These are phyloP conservation scores for Amazona guildingii DNA, from an alignment of 2,113 vertebrate genomes.

Conservation along the genomic window DNA sequence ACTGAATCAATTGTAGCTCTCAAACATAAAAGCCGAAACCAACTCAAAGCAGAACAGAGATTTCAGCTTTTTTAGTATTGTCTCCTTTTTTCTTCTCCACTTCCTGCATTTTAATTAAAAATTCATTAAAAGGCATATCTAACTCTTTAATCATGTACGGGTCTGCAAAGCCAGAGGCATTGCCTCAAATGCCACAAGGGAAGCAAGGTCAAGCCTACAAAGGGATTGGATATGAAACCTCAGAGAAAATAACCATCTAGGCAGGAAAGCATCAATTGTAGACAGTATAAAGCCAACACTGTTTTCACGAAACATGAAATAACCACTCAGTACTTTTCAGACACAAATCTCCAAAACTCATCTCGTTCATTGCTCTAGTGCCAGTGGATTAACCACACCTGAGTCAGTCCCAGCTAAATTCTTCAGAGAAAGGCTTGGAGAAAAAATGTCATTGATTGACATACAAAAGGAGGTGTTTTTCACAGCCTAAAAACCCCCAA, in stretches of 20 bases:
- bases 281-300: neutral
- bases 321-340: neutral
- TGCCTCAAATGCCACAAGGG: neutral
- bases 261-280: neutral
- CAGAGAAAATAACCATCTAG: neutral
- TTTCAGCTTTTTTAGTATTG: neutral
- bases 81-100: neutral
- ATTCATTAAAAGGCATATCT: conserved; percentile 31
- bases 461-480: neutral
- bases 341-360: neutral
- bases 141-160: neutral
- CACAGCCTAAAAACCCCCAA: neutral
- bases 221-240: neutral
- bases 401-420: neutral
- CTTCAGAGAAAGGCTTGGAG: neutral
- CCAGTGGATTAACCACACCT: neutral
- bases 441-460: neutral
- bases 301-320: neutral
- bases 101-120: conserved; percentile 3
- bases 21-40: neutral
- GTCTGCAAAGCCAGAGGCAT: neutral
- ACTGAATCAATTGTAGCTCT: neutral
- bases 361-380: neutral
- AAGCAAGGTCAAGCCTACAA: neutral
- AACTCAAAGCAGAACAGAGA: neutral